Evolutionary conservation across 1,140 invertebrate species (phyloP).

Genomic region (Drosophila simulans): DNA sequence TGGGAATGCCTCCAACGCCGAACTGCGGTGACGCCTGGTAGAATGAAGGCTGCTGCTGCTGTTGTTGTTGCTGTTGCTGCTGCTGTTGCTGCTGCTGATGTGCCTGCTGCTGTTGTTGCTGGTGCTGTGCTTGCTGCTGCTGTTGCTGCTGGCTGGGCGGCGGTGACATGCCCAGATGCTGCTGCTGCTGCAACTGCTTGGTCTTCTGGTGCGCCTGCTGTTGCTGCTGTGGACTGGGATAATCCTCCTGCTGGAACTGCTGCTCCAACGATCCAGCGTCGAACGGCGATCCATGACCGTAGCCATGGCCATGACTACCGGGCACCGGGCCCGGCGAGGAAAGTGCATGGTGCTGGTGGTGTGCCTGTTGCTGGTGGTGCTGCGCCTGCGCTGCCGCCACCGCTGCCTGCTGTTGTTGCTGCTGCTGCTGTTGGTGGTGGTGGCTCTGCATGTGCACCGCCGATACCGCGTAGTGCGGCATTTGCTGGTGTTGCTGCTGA

Average conservation of each 20-base stretch:
- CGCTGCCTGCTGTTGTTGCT: slow-evolving; percentile 87
- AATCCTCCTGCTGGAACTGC: slow-evolving; percentile 78
- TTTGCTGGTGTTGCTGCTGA: slow-evolving; percentile 85
- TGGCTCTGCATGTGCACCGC: slow-evolving; percentile 76
- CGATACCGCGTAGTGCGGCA: slow-evolving; percentile 80
- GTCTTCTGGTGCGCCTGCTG: slow-evolving; percentile 69
- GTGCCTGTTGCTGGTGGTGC: slow-evolving; percentile 82
- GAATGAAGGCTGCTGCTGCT: slow-evolving; percentile 73
- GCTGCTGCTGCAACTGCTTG: slow-evolving; percentile 70
- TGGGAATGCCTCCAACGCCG: slow-evolving; percentile 89
- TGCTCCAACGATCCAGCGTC: slow-evolving; percentile 72
- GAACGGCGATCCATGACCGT: slow-evolving; percentile 76
- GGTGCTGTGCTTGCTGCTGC: slow-evolving; percentile 37
- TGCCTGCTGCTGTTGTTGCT: slow-evolving; percentile 57
- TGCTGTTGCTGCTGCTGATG: slow-evolving; percentile 55
- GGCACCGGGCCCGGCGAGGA: slow-evolving; percentile 73
- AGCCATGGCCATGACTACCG: slow-evolving; percentile 52
- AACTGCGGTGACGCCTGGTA: slow-evolving; percentile 87
- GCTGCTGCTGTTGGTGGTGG: slow-evolving; percentile 61
- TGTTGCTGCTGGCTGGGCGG: slow-evolving; percentile 82
- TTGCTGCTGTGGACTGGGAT: slow-evolving; percentile 79
- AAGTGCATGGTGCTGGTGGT: slow-evolving; percentile 71
- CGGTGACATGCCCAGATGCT: slow-evolving; percentile 77
- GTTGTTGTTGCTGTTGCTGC: slow-evolving; percentile 49
- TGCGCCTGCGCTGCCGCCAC: slow-evolving; percentile 85